Evolutionary conservation across 2,797 vertebrate species (phyloP), one percentile per base, ranked within the genome.

Genomic region (Chelon auratus): DNA sequence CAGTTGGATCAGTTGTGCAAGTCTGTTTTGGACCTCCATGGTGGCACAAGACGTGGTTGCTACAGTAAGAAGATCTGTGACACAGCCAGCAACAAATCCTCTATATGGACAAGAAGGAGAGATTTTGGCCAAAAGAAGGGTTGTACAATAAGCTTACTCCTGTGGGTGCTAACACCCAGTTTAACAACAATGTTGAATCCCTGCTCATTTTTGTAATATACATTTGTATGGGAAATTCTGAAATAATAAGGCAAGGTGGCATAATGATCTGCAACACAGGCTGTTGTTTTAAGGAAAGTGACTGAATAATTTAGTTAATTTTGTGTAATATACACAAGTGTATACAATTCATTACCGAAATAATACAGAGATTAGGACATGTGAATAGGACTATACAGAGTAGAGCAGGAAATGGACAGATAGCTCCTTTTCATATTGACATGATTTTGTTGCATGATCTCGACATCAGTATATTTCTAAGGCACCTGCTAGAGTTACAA

Each of bases 11-110:
- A 78, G 18, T 74, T 80, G 43, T 69, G 59, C 68, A 71, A 80
- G 77, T 87, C 79, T 72, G 54, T 80, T 84, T 80, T 76, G 83
- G 85, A 82, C 73, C 81, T 81, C 78, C 68, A 53, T 77, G 64
- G 66, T 78, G 81, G 75, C 71, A 68, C 72, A 62, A 75, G 82
- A 65, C 9, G 18, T 58, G 62, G 52, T 80, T 86, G 43, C 63
- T 58, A 45, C 62, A 53, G 47, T 72, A 62, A 75, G 77, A 83
- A 83, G 84, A 88, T 76, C 39, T 78, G 61, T 76, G 71, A 78
- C 59, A 54, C 63, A 68, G 42, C 62, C 57, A 64, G 52, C 55
- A 33, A 1, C 43, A 66, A 62, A 72, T 63, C 43, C 58, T 76
- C 51, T 36, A 54, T 40, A 59, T 55, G 64, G 63, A 71, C 39